Conservation (phyloP, 2,113 vertebrate genomes). For the Crotalus tigris region DNA sequence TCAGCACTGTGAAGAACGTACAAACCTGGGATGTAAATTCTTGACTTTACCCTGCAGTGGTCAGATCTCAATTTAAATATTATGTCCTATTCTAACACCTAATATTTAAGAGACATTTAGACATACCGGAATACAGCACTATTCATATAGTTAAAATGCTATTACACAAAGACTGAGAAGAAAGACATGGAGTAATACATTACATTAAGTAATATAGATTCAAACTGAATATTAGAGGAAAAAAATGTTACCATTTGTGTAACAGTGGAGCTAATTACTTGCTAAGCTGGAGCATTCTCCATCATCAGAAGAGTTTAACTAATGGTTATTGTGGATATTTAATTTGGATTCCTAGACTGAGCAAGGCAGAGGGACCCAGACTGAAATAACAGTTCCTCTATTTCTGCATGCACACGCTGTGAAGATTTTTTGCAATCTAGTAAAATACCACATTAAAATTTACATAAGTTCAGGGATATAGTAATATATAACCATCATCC, state of each 20-base stretch:
- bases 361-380: not conserved
- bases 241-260: not conserved
- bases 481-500: not conserved
- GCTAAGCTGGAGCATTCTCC: not conserved
- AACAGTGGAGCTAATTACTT: not conserved
- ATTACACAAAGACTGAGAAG: not conserved
- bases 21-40: not conserved
- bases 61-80: not conserved
- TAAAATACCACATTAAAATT: not conserved
- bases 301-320: not conserved
- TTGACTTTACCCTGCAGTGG: not conserved
- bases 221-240: not conserved
- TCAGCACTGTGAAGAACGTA: not conserved
- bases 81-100: not conserved
- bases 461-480: not conserved
- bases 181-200: not conserved
- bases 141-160: not conserved
- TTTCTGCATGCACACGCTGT: not conserved
- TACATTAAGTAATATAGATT: not conserved
- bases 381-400: not conserved
- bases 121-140: not conserved
- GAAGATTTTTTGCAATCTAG: not conserved
- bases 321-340: not conserved
- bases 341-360: not conserved
- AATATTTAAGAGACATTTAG: not conserved